phyloP scores from a whole-genome alignment of 2,113 vertebrate genomes.

The Phrynosoma platyrhinos region DNA sequence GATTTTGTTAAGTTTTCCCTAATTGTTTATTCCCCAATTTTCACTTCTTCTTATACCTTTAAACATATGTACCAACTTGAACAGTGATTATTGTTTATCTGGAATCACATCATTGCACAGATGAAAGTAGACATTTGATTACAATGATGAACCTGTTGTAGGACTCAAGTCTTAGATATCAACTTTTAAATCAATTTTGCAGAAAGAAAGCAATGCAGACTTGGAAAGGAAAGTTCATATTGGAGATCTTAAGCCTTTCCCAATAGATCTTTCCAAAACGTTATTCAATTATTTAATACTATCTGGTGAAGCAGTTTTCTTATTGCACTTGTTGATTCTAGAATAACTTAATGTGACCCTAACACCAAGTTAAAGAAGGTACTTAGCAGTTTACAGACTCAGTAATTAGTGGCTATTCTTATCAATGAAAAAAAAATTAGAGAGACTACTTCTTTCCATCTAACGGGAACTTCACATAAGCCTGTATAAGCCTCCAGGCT shows the following conservation, averaged over 20 bases:
- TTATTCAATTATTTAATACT: conserved; percentile 68
- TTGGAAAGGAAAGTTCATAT: conserved; percentile 60
- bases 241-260: conserved; percentile 59
- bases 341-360: conserved; percentile 67
- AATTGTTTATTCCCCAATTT: neutral
- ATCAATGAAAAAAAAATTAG: conserved; percentile 76
- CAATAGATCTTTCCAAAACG: conserved; percentile 61
- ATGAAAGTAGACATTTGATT: conserved; percentile 46
- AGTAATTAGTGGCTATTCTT: conserved; percentile 84
- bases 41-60: neutral
- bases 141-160: conserved; percentile 38
- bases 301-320: conserved; percentile 60
- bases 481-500: conserved; percentile 76
- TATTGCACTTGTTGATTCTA: conserved; percentile 69
- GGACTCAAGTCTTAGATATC: conserved; percentile 48
- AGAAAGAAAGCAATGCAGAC: conserved; percentile 53
- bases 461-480: conserved; percentile 78
- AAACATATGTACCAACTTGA: conserved; percentile 25
- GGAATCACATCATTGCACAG: conserved; percentile 31
- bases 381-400: conserved; percentile 77
- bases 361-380: conserved; percentile 69
- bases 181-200: conserved; percentile 62
- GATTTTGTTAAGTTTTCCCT: neutral
- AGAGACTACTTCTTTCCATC: conserved; percentile 72
- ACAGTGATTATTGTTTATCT: conserved; percentile 6